These are phyloP conservation scores for Tiaroga cobitis DNA, from an alignment of 2,797 vertebrate species.

Conservation along the genomic window DNA sequence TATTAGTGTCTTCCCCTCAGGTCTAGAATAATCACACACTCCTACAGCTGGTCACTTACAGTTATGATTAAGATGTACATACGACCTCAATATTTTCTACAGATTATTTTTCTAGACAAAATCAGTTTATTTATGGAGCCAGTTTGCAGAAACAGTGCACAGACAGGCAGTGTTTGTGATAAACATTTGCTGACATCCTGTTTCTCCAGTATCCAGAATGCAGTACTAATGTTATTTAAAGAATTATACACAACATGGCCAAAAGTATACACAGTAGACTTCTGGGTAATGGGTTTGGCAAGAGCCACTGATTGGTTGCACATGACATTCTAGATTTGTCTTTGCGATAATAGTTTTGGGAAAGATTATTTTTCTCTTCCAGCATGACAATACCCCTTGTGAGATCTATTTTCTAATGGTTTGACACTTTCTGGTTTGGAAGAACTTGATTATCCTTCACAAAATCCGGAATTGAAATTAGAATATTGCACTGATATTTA, in stretches of 20 bases:
- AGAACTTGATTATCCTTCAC: neutral
- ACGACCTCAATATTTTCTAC: neutral
- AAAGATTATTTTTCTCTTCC: neutral
- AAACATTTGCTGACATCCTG: slow-evolving; percentile 62
- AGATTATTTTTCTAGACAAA: slow-evolving; percentile 33
- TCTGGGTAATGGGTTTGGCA: neutral
- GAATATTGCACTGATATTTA: neutral
- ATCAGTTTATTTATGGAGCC: slow-evolving; percentile 60
- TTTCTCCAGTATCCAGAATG: slow-evolving; percentile 56
- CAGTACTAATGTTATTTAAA: slow-evolving; percentile 15
- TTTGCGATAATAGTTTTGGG: neutral
- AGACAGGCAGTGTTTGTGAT: slow-evolving; percentile 47
- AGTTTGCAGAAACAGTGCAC: slow-evolving; percentile 45
- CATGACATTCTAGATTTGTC: neutral
- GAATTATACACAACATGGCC: neutral
- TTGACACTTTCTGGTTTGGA: neutral
- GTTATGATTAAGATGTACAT: slow-evolving; percentile 12
- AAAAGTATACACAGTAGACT: neutral
- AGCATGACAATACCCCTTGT: slow-evolving; percentile 2
- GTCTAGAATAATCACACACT: slow-evolving; percentile 28
- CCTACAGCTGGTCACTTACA: slow-evolving; percentile 32
- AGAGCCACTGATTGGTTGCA: neutral
- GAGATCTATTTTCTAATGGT: neutral
- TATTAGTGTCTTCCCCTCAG: slow-evolving; percentile 22
- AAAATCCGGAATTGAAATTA: neutral